Base-by-base conservation (phyloP, 2,888 invertebrate species). In the Eristalis arbustorum region DNA sequence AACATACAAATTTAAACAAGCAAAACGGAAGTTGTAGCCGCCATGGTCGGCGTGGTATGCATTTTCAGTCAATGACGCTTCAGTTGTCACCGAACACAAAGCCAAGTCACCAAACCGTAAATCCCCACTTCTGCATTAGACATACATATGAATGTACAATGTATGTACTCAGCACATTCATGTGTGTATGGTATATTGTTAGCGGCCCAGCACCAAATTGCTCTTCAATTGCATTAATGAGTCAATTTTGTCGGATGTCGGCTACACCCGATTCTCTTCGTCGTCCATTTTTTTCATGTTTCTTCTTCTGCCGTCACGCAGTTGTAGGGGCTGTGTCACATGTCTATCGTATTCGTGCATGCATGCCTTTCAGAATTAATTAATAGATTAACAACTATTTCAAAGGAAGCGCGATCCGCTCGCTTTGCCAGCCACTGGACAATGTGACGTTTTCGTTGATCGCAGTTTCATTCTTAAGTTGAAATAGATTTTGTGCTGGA, bases 181-280 rank as follows among this genome's bases (percentile, higher is more conserved):
- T 31, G 10, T 31, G 31, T 31, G 10, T 10, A 10, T 18, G 42
- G 42, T 42, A 57, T 10, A 2, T 25, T 13, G 13, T 25, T 13
- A 59, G 10, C 59, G 25, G 13, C 13, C 25, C 0, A 59, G 25
- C 59, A 59, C 59, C 25, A 23, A 59, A 59, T 59, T 59, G 59
- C 59, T 49, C 81, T 85, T 81, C 76, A 85, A 81, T 81, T 85
- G 64, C 76, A 77, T 85, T 85, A 85, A 85, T 81, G 84, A 85
- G 72, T 81, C 81, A 77, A 85, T 85, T 85, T 85, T 59, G 72
- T 78, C 69, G 69, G 69, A 69, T 77, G 57, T 66, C 69, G 69
- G 22, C 22, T 40, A 28, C 31, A 49, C 56, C 63, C 18, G 59
- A 25, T 59, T 40, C 40, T 11, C 40, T 11, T 56, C 25, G 56